Evolutionary conservation across 2,888 invertebrate genomes (phyloP), one percentile per base, ranked within the genome.

Genomic region (Uropetala carovei): DNA sequence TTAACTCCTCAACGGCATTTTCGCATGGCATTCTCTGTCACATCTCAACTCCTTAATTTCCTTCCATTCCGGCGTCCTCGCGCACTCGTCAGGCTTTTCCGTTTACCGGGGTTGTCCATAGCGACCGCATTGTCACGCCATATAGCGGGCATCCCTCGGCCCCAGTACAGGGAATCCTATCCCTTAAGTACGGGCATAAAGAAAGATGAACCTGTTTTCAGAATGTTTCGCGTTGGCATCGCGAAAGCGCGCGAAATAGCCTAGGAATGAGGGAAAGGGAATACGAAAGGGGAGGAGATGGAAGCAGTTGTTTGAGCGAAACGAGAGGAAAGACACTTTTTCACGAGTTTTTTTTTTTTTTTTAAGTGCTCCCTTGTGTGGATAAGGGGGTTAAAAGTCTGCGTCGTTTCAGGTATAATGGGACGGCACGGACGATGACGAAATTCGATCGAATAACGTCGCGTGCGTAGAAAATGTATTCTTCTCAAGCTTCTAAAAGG

Each of bases 91-190:
- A n/a, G 68, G 22, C 68, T 68, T 43, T 43, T 43, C 43, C 43
- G 43, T 43, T n/a, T 14, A 9, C 83, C 83, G 10, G 83, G 56
- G 83, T n/a, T 57, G 60, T 30, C 59, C 59, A 86, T 59, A 30
- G 86, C 43, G 60, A 86, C 27, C 30, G 27, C 27, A 86, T 64
- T 30, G 86, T 86, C 86, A 86, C 86, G 60, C 22, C 60, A 86
- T 86, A 27, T 60, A 59, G 60, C 18, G 86, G 60, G 60, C 18
- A 60, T 64, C 83, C 83, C 57, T 56, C 7, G 83, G 83, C 56
- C 86, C 16, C 60, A 0, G 18, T 60, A 16, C 86, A 64, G 30
- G 85, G 86, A 86, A 86, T 27, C 16, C 60, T 86, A 86, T 59
- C 56, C 83, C 83, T 83, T 27, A 59, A 60, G 86, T 60, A 30